Evolutionary conservation across 2,797 vertebrate genomes (phyloP).

Genomic region (Helarctos malayanus): DNA sequence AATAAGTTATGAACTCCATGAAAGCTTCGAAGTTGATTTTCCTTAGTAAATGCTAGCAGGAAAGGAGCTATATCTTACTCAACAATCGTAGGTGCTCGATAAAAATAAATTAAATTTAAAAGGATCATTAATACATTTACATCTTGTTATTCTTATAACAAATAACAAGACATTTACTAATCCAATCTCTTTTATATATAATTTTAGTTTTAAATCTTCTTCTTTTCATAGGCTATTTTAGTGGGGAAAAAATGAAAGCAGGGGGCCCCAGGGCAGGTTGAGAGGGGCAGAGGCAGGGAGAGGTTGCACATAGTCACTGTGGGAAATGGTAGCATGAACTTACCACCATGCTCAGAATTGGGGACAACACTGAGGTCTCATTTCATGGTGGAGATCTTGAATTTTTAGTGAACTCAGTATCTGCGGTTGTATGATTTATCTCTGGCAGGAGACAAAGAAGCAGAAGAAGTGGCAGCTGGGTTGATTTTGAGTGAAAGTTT

Average conservation of each 20-base stretch:
- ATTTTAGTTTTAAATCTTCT: slow-evolving; percentile 46
- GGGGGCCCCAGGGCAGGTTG: not conserved
- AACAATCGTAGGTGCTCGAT: not conserved
- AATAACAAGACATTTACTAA: not conserved
- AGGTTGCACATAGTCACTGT: not conserved
- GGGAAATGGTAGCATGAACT: not conserved
- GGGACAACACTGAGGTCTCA: not conserved
- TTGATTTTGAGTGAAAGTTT: not conserved
- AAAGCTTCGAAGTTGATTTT: not conserved
- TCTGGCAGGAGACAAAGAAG: not conserved
- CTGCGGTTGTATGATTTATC: not conserved
- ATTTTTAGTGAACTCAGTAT: not conserved
- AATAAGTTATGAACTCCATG: not conserved
- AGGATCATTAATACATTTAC: not conserved
- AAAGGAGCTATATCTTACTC: not conserved
- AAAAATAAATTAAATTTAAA: not conserved
- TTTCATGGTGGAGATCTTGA: not conserved
- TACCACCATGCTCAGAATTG: not conserved
- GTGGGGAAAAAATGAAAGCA: slow-evolving; percentile 24
- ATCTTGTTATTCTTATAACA: not conserved
- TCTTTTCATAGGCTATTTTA: not conserved
- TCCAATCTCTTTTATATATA: not conserved
- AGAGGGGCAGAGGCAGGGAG: not conserved
- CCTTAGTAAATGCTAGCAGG: not conserved
- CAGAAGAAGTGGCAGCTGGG: not conserved